Evolutionary conservation across 2,113 vertebrate species (phyloP).

Genomic region (Elephas maximus): DNA sequence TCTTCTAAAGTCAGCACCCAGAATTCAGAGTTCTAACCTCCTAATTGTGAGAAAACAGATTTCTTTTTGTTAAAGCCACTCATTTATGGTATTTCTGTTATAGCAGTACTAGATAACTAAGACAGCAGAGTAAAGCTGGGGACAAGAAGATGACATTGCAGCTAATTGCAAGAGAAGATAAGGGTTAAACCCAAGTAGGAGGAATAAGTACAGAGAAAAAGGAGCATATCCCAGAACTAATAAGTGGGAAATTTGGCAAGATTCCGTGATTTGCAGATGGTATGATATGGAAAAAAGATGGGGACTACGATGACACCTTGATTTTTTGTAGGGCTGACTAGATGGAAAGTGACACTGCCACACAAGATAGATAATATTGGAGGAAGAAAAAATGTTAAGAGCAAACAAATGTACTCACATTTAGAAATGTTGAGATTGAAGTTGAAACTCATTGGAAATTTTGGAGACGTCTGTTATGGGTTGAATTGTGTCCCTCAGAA

Average conservation of each 20-base stretch:
- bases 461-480: neutral
- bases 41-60: neutral
- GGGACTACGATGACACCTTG: neutral
- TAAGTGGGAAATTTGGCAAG: neutral
- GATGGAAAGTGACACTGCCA: neutral
- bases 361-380: neutral
- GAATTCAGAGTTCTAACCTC: neutral
- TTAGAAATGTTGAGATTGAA: neutral
- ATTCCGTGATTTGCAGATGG: neutral
- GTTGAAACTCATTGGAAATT: neutral
- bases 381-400: neutral
- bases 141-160: neutral
- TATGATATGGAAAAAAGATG: neutral
- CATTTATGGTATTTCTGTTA: neutral
- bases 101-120: neutral
- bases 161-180: neutral
- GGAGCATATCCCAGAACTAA: neutral
- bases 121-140: neutral
- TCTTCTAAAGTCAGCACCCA: neutral
- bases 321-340: neutral
- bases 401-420: neutral
- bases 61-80: neutral
- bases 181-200: neutral
- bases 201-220: neutral
- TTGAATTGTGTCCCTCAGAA: neutral